Conservation (phyloP, 2,888 invertebrate species). For the Nomada goodeniana region DNA sequence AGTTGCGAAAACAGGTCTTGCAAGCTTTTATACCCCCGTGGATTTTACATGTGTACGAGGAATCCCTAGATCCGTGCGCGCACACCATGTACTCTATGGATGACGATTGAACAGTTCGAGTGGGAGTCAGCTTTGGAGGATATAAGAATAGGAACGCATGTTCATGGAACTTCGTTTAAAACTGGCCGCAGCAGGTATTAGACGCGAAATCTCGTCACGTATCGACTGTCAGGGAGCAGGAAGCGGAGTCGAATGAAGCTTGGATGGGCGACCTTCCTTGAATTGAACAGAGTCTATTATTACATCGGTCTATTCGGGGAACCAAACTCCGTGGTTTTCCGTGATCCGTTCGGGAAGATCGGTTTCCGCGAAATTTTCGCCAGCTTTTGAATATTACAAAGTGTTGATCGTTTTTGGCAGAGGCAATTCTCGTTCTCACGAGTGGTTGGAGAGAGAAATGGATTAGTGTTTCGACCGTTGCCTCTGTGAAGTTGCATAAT, state of each 20-base stretch:
- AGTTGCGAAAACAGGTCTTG: constrained; percentile 71
- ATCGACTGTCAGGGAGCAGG: constrained; percentile 37
- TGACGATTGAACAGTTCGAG: constrained; percentile 31
- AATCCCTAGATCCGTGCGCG: constrained; percentile 38
- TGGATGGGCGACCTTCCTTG: constrained; percentile 15
- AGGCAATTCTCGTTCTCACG: too few species aligned
- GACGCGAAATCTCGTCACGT: constrained; percentile 51
- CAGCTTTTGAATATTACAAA: neutral
- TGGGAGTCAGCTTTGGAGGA: constrained; percentile 35
- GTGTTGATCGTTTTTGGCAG: too few species aligned
- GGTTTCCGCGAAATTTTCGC: neutral
- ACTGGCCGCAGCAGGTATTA: constrained; percentile 33
- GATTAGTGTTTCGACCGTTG: too few species aligned
- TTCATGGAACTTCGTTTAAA: constrained; percentile 24
- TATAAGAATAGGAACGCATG: constrained; percentile 15
- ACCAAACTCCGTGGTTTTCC: neutral
- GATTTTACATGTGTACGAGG: constrained; percentile 51
- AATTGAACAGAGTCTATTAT: constrained; percentile 21
- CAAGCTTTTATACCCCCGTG: constrained; percentile 64
- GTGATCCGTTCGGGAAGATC: neutral
- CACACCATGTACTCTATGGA: constrained; percentile 13
- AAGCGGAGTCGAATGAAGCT: constrained; percentile 16
- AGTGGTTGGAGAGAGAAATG: too few species aligned
- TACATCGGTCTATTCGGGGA: constrained; percentile 35
- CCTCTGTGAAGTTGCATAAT: too few species aligned